These are phyloP conservation scores for Dendrolimus kikuchii DNA, from an alignment of 1,140 invertebrate genomes.

Conservation along the genomic window DNA sequence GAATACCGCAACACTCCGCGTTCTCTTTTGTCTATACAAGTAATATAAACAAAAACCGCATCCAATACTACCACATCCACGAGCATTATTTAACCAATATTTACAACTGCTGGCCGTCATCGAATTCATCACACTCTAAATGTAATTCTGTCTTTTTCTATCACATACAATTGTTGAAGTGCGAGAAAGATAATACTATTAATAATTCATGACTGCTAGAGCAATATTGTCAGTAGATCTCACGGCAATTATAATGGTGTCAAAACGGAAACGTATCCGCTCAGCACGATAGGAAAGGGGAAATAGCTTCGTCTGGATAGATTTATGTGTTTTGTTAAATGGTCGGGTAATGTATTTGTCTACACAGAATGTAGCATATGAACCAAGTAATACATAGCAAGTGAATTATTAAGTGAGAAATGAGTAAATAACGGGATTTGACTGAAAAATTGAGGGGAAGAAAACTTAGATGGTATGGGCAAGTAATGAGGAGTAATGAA, in stretches of 20 bases:
- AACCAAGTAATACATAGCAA: no score
- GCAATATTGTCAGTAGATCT: no score
- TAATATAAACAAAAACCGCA: slow-evolving; percentile 4
- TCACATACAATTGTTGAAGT: slow-evolving; percentile 4
- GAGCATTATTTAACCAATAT: slow-evolving; percentile 13
- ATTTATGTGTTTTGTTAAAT: slow-evolving; percentile 3
- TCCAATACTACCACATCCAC: slow-evolving; percentile 6
- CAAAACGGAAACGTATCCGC: slow-evolving; percentile 49
- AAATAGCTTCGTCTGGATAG: background rate
- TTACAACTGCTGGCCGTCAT: slow-evolving; percentile 25
- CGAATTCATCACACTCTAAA: slow-evolving; percentile 10
- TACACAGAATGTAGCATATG: no score
- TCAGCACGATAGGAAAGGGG: slow-evolving; percentile 4
- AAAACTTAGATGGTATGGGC: no score
- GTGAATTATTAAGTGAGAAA: no score
- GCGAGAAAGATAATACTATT: slow-evolving; percentile 19
- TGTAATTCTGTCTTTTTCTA: slow-evolving; percentile 17
- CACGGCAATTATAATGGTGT: slow-evolving; percentile 15
- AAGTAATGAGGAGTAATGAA: no score
- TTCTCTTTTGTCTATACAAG: no score
- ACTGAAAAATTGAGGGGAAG: no score
- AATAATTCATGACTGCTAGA: slow-evolving; percentile 22
- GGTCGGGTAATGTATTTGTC: slow-evolving; percentile 2
- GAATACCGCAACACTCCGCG: no score
- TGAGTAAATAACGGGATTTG: no score